Evolutionary conservation across 2,113 vertebrate species (phyloP), one percentile per base, ranked within the genome.

Genomic region (Lepisosteus osseus): DNA sequence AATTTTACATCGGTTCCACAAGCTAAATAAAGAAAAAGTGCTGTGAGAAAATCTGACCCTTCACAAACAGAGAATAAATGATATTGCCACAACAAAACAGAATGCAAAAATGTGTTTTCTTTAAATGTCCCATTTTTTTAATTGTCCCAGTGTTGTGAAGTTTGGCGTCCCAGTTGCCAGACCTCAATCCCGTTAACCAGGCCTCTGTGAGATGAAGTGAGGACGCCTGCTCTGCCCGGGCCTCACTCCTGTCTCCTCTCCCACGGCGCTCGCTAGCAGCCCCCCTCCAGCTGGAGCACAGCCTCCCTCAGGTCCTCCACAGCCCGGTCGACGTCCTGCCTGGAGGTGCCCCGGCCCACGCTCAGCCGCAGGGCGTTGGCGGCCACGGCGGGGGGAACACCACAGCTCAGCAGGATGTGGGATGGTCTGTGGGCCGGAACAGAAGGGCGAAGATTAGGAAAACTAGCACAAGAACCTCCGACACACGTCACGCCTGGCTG

Each of bases 361-460:
- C 97, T 99, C 75, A 99, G 84, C 72, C 97, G 90, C 71, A 99
- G 17, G 0, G 97, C 96, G 0, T 96, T 98, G 57, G 77, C 86
- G 0, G 97, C 97, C 82, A 95, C 90, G 0, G 92, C 84, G 0
- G 75, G 63, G 0, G 93, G 85, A 66, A 99, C 64, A 3, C 96
- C 96, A 0, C 92, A 95, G 87, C 85, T 94, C 76, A 99, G 92
- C 57, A 99, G 91, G 81, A 99, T 90, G 0, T 89, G 88, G 0
- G 97, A 99, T 0, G 96, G 94, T 84, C 97, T 99, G 89, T 3
- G 9, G 17, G 70, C 43, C 41, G 6, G 61, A n/a, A 68, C 29
- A 0, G 9, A 51, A 9, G 5, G 47, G 9, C 47, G 9, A 9
- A 1, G 5, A 51, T 51, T 9, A 5, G 5, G 47, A 51, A 51